phyloP scores from a whole-genome alignment of 2,797 vertebrate species.

The Corythornis leucogaster region DNA sequence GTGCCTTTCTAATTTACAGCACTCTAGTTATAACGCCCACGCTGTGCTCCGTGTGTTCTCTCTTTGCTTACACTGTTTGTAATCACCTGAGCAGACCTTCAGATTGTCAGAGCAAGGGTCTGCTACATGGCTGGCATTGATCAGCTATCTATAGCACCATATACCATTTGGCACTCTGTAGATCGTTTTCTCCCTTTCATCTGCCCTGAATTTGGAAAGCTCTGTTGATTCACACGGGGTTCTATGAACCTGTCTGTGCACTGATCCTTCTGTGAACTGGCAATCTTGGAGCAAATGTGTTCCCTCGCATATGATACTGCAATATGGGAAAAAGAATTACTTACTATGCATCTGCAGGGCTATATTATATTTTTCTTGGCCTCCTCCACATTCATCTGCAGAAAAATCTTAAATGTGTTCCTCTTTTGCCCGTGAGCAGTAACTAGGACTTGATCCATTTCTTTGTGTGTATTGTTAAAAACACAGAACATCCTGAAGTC shows the following conservation, averaged over 20 bases:
- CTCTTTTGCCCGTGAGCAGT: conserved; percentile 39
- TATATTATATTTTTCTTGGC: conserved; percentile 70
- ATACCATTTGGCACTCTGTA: conserved; percentile 40
- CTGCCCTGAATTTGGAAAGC: conserved; percentile 64
- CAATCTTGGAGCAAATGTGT: conserved; percentile 67
- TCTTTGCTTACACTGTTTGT: conserved; percentile 65
- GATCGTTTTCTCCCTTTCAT: conserved; percentile 51
- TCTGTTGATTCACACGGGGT: conserved; percentile 30
- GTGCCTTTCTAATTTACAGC: conserved; percentile 77
- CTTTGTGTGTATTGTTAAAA: conserved; percentile 59
- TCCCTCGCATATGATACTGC: conserved; percentile 63
- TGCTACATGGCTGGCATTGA: conserved; percentile 59
- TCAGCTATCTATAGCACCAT: conserved; percentile 48
- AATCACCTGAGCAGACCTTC: conserved; percentile 67
- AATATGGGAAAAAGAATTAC: conserved; percentile 71
- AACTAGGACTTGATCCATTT: conserved; percentile 22
- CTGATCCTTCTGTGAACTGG: conserved; percentile 64
- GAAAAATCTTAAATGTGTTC: conserved; percentile 67
- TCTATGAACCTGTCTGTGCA: conserved; percentile 58
- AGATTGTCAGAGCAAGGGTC: conserved; percentile 53
- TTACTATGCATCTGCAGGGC: conserved; percentile 64
- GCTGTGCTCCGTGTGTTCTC: conserved; percentile 69
- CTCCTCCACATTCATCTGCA: conserved; percentile 52
- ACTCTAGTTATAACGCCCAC: conserved; percentile 73
- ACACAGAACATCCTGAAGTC: not conserved